Evolutionary conservation across 2,113 vertebrate species (phyloP), one percentile per base, ranked within the genome.

Genomic region (Cephalophus harveyi): DNA sequence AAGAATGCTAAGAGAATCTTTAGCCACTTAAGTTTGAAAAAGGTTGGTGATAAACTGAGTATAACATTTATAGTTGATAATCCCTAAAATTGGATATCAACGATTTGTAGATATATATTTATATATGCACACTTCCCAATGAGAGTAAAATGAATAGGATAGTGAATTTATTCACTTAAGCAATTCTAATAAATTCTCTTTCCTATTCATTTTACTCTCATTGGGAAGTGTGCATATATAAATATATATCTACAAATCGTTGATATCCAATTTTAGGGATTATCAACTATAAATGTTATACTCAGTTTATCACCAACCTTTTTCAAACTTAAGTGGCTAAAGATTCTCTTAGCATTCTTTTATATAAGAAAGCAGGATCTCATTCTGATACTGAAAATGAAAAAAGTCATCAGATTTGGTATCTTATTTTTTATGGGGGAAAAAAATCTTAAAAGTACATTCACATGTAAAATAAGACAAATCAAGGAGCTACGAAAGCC

Each of bases 361-460:
- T 97, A 98, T 84, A 97, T 93, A 97, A 97, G 97, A 98, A 98
- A 97, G 96, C 93, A 98, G 98, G 43, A 89, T 97, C 97, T 98
- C 97, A 96, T 94, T 87, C 95, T 96, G 54, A 95, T 95, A 97
- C 52, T 97, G 95, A 98, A 96, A 97, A 95, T 79, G 52, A 13
- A 94, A 82, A 91, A 97, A 97, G 96, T 98, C 98, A 96, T 97
- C 96, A 98, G 96, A 98, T 97, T 98, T 98, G 97, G 95, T 98
- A 98, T 97, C 95, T 98, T 94, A 95, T 46, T 88, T 97, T 95
- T 95, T 95, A 84, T 17, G 79, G 92, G 88, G 94, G 87, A 71
- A 96, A 30, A 93, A 94, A 98, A 82, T 95, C 43, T 97, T 97
- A 81, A 17, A 87, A 93, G 67, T 94, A 94, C 46, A 28, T 93